phyloP scores from a whole-genome alignment of 2,113 vertebrate species.

The Chlamydotis undulata region DNA sequence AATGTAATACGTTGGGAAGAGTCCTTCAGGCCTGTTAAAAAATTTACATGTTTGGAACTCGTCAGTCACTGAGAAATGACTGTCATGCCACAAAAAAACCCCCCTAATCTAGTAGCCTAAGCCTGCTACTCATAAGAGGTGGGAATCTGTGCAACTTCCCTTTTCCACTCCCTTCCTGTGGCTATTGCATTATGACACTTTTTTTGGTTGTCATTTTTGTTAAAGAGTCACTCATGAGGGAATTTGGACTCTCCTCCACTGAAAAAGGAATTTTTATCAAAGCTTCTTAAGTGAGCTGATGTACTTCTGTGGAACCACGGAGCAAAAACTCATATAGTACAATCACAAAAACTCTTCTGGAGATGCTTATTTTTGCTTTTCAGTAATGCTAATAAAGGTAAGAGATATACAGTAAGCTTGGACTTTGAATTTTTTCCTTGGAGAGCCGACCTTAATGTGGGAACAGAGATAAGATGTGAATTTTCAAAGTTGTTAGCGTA shows the following conservation, averaged over 20 bases:
- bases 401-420: neutral
- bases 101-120: neutral
- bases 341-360: neutral
- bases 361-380: neutral
- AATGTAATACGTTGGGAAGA: neutral
- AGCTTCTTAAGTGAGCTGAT: neutral
- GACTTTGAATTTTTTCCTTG: neutral
- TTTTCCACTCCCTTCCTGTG: neutral
- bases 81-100: fast-evolving
- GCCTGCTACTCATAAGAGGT: neutral
- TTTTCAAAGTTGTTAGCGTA: neutral
- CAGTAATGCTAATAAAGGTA: neutral
- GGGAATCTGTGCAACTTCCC: neutral
- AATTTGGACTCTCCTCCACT: neutral
- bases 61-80: neutral
- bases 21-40: neutral
- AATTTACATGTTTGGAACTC: neutral
- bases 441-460: neutral
- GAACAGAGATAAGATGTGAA: neutral
- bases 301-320: neutral
- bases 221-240: neutral
- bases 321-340: neutral
- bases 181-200: neutral
- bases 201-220: neutral
- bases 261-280: neutral